Evolutionary conservation across 2,113 vertebrate species (phyloP).

Genomic region (Pluvialis apricaria): DNA sequence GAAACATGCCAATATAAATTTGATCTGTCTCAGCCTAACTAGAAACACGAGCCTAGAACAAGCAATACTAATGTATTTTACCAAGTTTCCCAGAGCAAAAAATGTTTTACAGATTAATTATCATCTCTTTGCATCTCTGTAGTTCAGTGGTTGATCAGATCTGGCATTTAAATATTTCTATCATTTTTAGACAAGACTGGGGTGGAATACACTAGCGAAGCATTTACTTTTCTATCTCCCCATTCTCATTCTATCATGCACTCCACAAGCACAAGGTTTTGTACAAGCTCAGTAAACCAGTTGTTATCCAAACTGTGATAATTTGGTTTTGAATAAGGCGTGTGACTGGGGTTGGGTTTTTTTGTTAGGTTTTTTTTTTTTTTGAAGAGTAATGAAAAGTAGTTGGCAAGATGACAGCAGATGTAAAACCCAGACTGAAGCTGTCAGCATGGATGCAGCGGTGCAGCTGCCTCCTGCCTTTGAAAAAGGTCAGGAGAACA

Average conservation of each 20-base stretch:
- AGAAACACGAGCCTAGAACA: background rate
- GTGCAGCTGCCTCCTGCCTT: conserved; percentile 22
- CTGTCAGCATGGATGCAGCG: conserved; percentile 1
- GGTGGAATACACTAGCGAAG: background rate
- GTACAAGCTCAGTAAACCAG: conserved; percentile 21
- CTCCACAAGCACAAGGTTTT: background rate
- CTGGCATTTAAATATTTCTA: background rate
- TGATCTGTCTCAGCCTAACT: background rate
- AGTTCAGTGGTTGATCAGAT: background rate
- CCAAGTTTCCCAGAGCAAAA: background rate
- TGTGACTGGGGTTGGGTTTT: background rate
- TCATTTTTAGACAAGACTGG: background rate
- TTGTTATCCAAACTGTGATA: background rate
- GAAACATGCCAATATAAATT: background rate
- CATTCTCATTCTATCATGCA: background rate
- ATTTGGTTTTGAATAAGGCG: background rate
- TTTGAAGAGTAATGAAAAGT: conserved; percentile 17
- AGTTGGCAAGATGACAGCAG: conserved; percentile 22
- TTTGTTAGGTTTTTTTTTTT: background rate
- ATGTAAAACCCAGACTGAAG: conserved; percentile 3
- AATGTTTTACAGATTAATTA: background rate
- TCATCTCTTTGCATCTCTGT: background rate
- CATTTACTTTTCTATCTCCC: background rate
- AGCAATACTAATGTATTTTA: background rate
- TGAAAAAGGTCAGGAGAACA: conserved; percentile 30